Evolutionary conservation across 2,113 vertebrate species (phyloP), one percentile per base, ranked within the genome.

Genomic region (Apteryx owenii): DNA sequence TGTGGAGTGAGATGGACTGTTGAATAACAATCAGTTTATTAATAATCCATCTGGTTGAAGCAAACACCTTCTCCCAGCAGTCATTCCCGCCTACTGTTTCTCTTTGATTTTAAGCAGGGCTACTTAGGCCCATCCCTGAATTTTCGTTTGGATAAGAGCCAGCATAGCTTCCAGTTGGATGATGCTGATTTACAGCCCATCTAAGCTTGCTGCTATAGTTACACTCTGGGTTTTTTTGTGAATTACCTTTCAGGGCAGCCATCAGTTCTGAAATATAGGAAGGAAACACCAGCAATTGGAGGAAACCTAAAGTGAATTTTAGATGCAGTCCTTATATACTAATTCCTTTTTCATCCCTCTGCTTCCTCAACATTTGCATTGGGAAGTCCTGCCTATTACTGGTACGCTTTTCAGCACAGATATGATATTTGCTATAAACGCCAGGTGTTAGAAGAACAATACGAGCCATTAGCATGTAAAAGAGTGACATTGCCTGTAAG

Each of bases 381-480:
- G 81, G 81, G 86, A 92, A 95, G 81, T 44, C 1, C 2, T n/a
- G 60, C 85, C 60, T 51, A 3, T 79, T 71, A 21, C 88, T 71
- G 70, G 84, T 78, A 13, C 13, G 77, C 33, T 75, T 69, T 81
- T 66, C 4, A 4, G 40, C 50, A 58, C 71, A 81, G 87, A 85
- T 70, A 80, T 83, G 77, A 61, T 28, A 77, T 82, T 21, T 93
- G 94, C 90, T 89, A 29, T 84, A 94, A 93, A 94, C 83, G 93
- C 93, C 95, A 96, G 82, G 42, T 76, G n/a, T 88, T 80, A 93
- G 85, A 90, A 94, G 88, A 96, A 97, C 90, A 95, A 95, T 93
- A 46, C 36, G 53, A 70, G 71, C 89, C 89, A 95, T 96, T 97
- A 94, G 70, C 86, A 95, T 87, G 89, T 56, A 87, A 95, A 93